Base-by-base conservation (phyloP, 2,113 vertebrate genomes). In the Tragelaphus imberbis region DNA sequence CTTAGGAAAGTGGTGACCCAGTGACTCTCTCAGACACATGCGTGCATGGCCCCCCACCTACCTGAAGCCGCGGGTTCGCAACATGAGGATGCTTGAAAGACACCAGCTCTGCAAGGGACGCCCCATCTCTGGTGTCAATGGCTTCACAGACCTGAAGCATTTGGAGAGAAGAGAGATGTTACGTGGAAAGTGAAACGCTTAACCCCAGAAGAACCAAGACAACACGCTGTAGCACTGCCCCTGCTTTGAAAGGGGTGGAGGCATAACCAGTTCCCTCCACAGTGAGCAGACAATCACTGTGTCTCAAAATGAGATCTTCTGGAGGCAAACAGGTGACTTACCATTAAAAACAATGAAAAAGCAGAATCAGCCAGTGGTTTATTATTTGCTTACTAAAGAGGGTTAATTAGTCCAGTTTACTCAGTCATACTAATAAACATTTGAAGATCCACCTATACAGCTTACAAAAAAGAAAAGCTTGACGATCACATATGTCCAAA, bases 11-110 rank as follows among this genome's bases (percentile, higher is more conserved):
- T 4, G 8, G 51, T 3, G 17, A 12, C 10, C 21, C 25, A 7
- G 8, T 4, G 27, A 2, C 40, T 33, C 21, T 40, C 61, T 59
- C 7, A 36, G 56, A 61, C 10, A 7, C 30, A 40, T 3, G 13
- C 1, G 13, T 8, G 30, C 4, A 0, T 1, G 2, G 15, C 1
- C 15, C 21, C 4, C 9, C 19, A 87, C 96, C 89, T 97, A 99
- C 99, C 99, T 99, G 99, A 3, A 99, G 99, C 51, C 99, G 99
- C 0, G 99, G 99, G 96, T 99, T 99, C 91, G 99, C 99, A 15
- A 99, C 99, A 87, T 99, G 99, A 2, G 99, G 99, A 91, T 99
- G 99, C 97, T 99, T 99, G 98, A 99, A 99, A 44, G 99, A 99
- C 2, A 99, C 98, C 91, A 99, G 98, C 97, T 99, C 99, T 2